phyloP scores from a whole-genome alignment of 2,113 vertebrate genomes.

The Spheniscus mendiculus region DNA sequence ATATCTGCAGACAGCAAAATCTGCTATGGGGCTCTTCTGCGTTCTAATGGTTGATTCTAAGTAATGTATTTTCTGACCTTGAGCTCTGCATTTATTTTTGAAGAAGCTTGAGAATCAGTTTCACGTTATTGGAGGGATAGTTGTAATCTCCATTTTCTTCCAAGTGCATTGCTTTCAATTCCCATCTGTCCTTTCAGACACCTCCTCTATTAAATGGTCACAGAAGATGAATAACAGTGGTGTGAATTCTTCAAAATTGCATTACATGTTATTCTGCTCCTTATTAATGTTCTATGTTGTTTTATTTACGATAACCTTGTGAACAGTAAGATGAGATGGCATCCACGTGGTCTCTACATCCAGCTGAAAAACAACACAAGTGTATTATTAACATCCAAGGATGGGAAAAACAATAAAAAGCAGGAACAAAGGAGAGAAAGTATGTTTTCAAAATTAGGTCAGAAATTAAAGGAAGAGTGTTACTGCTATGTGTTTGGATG shows the following conservation, averaged over 20 bases:
- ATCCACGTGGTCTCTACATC: neutral
- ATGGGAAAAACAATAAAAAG: neutral
- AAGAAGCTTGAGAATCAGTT: constrained; percentile 67
- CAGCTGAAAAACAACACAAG: neutral
- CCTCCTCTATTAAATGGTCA: constrained; percentile 64
- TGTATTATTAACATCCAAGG: neutral
- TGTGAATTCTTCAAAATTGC: constrained; percentile 48
- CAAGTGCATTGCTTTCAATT: constrained; percentile 67
- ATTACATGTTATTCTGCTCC: neutral
- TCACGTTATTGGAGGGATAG: constrained; percentile 70
- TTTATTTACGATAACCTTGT: constrained; percentile 50
- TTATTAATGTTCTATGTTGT: constrained; percentile 43
- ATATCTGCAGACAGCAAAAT: constrained; percentile 42
- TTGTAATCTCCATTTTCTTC: constrained; percentile 71
- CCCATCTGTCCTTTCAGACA: constrained; percentile 53
- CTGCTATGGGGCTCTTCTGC: constrained; percentile 24
- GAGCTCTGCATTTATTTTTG: constrained; percentile 68
- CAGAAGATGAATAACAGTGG: constrained; percentile 60
- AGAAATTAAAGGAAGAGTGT: neutral
- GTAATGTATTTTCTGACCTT: constrained; percentile 71
- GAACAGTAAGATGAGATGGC: constrained; percentile 17
- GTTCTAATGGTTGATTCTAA: constrained; percentile 63
- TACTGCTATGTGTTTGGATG: neutral
- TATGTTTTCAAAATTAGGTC: neutral
- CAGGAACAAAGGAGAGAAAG: neutral